phyloP scores from a whole-genome alignment of 2,113 vertebrate species.

The Notarius quadriscutis region DNA sequence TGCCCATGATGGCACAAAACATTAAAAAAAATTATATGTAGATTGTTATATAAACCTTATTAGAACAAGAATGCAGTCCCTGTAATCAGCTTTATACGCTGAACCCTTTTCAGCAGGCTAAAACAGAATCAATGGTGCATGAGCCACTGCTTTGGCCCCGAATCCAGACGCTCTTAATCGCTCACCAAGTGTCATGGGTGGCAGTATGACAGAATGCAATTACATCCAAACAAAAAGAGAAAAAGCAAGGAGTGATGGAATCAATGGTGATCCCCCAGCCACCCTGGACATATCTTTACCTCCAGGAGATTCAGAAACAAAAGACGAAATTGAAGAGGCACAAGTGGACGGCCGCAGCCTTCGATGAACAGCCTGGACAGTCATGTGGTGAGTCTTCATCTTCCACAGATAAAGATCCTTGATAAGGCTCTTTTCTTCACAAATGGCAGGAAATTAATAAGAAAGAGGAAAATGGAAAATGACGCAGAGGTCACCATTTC shows the following conservation, averaged over 20 bases:
- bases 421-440: background rate
- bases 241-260: conserved; percentile 20
- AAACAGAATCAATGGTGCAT: conserved; percentile 37
- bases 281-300: conserved; percentile 23
- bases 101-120: conserved; percentile 10
- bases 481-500: background rate
- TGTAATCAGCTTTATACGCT: conserved; percentile 23
- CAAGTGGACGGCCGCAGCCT: background rate
- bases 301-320: conserved; percentile 23
- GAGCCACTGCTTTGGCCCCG: conserved; percentile 6
- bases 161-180: conserved; percentile 35
- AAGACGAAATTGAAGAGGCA: background rate
- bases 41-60: conserved; percentile 18
- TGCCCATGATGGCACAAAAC: background rate
- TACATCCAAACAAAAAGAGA: conserved; percentile 40
- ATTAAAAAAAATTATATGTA: background rate
- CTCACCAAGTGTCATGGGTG: conserved; percentile 39
- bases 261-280: conserved; percentile 27
- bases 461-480: conserved; percentile 16
- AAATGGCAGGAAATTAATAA: background rate
- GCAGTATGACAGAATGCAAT: conserved; percentile 50
- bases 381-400: background rate
- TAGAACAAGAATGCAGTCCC: conserved; percentile 17
- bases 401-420: background rate
- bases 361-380: background rate